These are phyloP conservation scores for Parelbella ahira DNA, from an alignment of 2,888 invertebrate genomes.

Conservation along the genomic window DNA sequence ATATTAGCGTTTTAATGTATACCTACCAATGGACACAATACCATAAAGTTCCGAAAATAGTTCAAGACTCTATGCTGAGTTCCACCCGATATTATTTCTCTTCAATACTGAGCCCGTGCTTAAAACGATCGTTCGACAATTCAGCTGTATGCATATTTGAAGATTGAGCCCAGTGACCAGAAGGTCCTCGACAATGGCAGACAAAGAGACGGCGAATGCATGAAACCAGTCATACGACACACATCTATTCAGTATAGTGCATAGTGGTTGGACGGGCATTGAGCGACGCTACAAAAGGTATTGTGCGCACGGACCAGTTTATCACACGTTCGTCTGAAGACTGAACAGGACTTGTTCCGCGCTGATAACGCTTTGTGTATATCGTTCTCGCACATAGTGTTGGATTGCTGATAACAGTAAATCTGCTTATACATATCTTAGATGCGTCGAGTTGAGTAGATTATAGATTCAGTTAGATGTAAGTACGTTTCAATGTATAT, in stretches of 20 bases:
- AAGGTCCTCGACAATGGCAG: constrained; percentile 46
- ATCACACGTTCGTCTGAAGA: constrained; percentile 58
- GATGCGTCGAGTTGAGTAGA: too few species aligned
- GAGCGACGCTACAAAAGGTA: constrained; percentile 68
- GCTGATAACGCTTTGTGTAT: constrained; percentile 60
- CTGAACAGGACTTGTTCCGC: constrained; percentile 53
- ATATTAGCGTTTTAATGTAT: too few species aligned
- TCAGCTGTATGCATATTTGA: constrained; percentile 46
- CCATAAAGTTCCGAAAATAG: too few species aligned
- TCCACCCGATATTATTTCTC: background rate
- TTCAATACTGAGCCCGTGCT: constrained; percentile 23
- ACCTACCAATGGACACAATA: too few species aligned
- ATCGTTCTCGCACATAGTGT: constrained; percentile 27
- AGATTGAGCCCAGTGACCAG: constrained; percentile 47
- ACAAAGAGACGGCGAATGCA: constrained; percentile 57
- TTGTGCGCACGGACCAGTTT: constrained; percentile 64
- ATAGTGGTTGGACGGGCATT: constrained; percentile 47
- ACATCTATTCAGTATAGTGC: constrained; percentile 38
- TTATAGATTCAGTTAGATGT: too few species aligned
- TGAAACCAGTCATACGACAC: constrained; percentile 54
- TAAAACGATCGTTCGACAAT: constrained; percentile 39
- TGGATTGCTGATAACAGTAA: constrained; percentile 24
- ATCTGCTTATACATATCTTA: too few species aligned
- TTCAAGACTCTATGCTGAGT: background rate
- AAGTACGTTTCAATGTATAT: too few species aligned